phyloP scores from a whole-genome alignment of 2,113 vertebrate species.

The Pimephales promelas region DNA sequence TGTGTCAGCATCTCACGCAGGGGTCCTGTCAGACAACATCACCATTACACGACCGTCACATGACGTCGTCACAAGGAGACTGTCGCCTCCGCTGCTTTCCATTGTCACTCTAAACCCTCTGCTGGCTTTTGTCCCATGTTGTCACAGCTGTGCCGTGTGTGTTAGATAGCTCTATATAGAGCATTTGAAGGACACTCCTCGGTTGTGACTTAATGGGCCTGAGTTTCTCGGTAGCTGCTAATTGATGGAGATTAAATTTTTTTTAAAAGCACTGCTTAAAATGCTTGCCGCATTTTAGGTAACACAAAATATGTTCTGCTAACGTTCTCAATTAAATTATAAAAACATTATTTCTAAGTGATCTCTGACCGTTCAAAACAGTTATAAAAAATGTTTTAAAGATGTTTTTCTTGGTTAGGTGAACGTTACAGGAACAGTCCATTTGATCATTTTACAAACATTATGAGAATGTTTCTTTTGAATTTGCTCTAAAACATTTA shows the following conservation, averaged over 20 bases:
- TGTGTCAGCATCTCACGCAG: conserved; percentile 37
- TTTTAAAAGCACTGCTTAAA: background rate
- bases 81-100: conserved; percentile 44
- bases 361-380: too few species aligned
- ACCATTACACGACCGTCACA: conserved; percentile 40
- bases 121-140: conserved; percentile 60
- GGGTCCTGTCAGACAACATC: conserved; percentile 32
- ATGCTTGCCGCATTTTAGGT: background rate
- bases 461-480: too few species aligned
- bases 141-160: conserved; percentile 21
- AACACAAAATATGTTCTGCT: background rate
- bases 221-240: conserved; percentile 4
- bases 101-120: conserved; percentile 53
- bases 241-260: conserved; percentile 11
- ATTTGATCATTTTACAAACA: too few species aligned
- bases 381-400: too few species aligned
- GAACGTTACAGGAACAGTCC: too few species aligned
- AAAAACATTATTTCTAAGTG: too few species aligned
- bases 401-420: too few species aligned
- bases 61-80: conserved; percentile 41
- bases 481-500: too few species aligned
- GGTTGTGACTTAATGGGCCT: background rate
- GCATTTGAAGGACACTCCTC: conserved; percentile 36
- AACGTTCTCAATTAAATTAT: too few species aligned
- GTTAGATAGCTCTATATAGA: conserved; percentile 26